Conservation (phyloP, 1,140 invertebrate species). For the Planococcus citri region DNA sequence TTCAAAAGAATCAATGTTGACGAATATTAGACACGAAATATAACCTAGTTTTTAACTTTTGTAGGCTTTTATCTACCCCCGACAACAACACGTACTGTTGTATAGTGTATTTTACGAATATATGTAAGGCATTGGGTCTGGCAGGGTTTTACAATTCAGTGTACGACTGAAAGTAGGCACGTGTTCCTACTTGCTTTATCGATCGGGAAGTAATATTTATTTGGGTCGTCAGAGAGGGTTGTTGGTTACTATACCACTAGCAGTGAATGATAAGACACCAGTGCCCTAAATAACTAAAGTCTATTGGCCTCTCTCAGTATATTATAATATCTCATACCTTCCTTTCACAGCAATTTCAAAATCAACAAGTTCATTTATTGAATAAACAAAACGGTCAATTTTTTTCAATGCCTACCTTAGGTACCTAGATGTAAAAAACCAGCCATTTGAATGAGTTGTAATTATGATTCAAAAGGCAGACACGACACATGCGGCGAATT, state of each 20-base stretch:
- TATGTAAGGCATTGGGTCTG: background rate
- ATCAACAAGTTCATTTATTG: background rate
- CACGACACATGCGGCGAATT: too few relatives aligned
- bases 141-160: background rate
- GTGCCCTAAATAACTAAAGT: slow-evolving; percentile 1
- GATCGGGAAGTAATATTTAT: slow-evolving; percentile 17
- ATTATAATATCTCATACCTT: background rate
- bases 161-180: slow-evolving; percentile 17
- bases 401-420: too few relatives aligned
- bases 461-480: too few relatives aligned
- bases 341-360: background rate
- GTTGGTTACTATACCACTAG: slow-evolving; percentile 16
- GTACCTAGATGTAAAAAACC: too few relatives aligned
- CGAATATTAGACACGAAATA: background rate
- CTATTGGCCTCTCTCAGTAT: background rate
- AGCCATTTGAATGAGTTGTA: too few relatives aligned
- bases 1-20: background rate
- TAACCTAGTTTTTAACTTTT: background rate
- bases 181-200: slow-evolving; percentile 20
- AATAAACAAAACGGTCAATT: background rate
- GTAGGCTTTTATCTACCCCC: background rate
- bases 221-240: slow-evolving; percentile 16
- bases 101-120: background rate
- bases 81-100: background rate
- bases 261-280: slow-evolving; percentile 12